Base-by-base conservation (phyloP, 2,888 invertebrate species). In the Hydrotaea diabolus region DNA sequence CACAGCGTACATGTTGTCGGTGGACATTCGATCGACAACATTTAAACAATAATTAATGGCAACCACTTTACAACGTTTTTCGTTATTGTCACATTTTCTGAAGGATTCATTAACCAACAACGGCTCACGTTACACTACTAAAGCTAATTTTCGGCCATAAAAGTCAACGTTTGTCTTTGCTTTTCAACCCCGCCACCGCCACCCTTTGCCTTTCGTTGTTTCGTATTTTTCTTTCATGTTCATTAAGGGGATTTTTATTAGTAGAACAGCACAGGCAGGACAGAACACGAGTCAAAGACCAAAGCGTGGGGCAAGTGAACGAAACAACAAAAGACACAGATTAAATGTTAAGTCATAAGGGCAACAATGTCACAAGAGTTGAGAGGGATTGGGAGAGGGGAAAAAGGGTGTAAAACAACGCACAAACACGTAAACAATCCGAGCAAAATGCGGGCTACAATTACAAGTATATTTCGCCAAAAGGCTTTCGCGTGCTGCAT, bases 1-100 rank as follows among this genome's bases (percentile, higher is more conserved):
- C 49, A n/a, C 49, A 2, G 15, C n/a, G n/a, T n/a, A 9, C 1
- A 13, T 13, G 49, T n/a, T 49, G 39, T 8, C 49, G 15, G n/a
- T 49, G n/a, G 11, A 43, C 21, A n/a, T 66, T 43, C 43, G n/a
- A n/a, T n/a, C n/a, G 21, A 13, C 39, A 39, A 15, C 69, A 71
- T 73, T 79, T 79, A 73, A 62, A 73, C 55, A 80, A 75, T 71
- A 71, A 80, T 75, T 80, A 80, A 80, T 75, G 74, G 74, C 59
- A 46, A 69, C 31, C 74, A 75, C 46, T 80, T 80, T 31, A 69
- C 69, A 75, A 21, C 23, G 69, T 15, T 43, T 69, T 69, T 69
- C n/a, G 21, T 69, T 15, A 23, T 23, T 5, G 43, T 13, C 46
- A 46, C 21, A 26, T 59, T 23, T 21, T 36, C 66, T 43, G 2